Evolutionary conservation across 1,140 invertebrate genomes (phyloP), one percentile per base, ranked within the genome.

Genomic region (Drosophila tristis): DNA sequence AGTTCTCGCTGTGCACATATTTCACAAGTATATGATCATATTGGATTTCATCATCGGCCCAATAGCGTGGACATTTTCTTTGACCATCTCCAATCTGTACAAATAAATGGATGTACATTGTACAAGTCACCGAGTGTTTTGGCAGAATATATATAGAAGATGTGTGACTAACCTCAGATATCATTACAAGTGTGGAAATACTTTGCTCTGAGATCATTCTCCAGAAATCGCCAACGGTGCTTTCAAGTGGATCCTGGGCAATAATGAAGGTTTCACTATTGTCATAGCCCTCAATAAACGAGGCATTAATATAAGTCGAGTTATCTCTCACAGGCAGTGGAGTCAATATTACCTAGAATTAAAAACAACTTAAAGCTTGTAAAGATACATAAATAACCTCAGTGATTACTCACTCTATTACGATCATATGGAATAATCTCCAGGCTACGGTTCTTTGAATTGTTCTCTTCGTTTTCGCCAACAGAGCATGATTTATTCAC

Each of bases 271-370:
- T 97, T 92, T 98, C 97, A 0, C 95, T 95, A 92, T 98, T 98
- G 89, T 98, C 97, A 91, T 99, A 99, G 15, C 97, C 97, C 93
- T 99, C 98, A 77, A 99, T 97, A 92, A 98, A 99, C 2, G 97
- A 98, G 2, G 98, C 98, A 93, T 99, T 99, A 76, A 99, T 99
- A 90, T 99, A 99, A 1, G 98, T 98, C 26, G 97, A 98, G 91
- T 97, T 96, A 91, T 98, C 97, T 82, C 95, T 94, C 29, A 94
- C 94, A 53, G 96, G 95, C 76, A 97, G 93, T 7, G 97, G 97
- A 23, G 95, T 95, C 58, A 92, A 72, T 65, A 92, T 92, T 29
- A 92, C 91, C 91, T 92, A 2, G 9, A 55, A 62, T n/a, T 59
- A 5, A 44, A 9, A 4, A n/a, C 48, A 20, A 54, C 23, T 39